Evolutionary conservation across 2,888 invertebrate species (phyloP).

Genomic region (Acholoe squamosa): DNA sequence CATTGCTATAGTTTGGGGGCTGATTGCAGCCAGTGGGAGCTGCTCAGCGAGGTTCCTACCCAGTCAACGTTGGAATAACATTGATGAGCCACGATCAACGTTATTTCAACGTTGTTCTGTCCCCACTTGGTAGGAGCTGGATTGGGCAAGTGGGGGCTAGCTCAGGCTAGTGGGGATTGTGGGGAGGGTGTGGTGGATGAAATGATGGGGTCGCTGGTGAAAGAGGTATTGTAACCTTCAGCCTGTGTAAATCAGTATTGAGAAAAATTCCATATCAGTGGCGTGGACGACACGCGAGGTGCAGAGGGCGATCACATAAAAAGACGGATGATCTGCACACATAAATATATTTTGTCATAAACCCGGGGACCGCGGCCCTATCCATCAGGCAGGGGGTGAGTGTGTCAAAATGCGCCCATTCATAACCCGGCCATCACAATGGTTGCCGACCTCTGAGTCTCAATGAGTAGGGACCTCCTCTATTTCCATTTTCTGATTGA

Average conservation of each 20-base stretch:
- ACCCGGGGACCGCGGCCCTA: not conserved
- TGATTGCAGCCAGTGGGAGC: too few species aligned
- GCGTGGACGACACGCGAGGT: not conserved
- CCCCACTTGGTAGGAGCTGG: too few species aligned
- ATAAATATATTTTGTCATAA: slow-evolving; percentile 59
- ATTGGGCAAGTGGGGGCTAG: too few species aligned
- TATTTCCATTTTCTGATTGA: not conserved
- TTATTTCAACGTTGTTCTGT: too few species aligned
- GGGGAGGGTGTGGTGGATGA: too few species aligned
- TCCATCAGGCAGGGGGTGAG: slow-evolving; percentile 39
- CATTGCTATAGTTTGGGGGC: too few species aligned
- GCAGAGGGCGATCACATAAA: slow-evolving; percentile 1
- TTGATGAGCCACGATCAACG: too few species aligned
- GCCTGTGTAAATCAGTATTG: slow-evolving; percentile 51
- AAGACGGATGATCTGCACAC: slow-evolving; percentile 24
- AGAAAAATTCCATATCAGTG: slow-evolving; percentile 47
- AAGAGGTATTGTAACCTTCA: not conserved
- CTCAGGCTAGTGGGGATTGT: too few species aligned
- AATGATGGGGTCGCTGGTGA: too few species aligned
- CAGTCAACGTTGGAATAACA: too few species aligned
- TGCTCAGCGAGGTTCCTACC: too few species aligned
- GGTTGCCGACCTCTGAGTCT: not conserved
- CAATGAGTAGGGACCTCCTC: not conserved
- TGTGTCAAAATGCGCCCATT: slow-evolving; percentile 35
- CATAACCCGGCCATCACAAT: slow-evolving; percentile 5